Base-by-base conservation (phyloP, 2,797 vertebrate species). In the Myripristis murdjan region DNA sequence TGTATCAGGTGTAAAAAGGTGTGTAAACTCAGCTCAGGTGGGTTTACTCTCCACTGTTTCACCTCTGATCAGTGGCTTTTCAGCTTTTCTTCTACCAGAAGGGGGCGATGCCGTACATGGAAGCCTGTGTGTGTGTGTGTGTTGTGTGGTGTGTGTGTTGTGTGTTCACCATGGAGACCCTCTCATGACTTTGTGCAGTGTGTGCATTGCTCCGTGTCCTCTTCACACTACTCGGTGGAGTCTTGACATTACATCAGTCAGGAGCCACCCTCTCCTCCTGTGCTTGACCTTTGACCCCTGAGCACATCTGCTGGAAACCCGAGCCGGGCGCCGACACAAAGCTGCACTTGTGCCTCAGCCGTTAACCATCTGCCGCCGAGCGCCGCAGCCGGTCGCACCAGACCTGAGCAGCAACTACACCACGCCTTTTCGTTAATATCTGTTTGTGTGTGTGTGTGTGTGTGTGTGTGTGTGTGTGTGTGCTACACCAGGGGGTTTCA, bases 271-370 rank as follows among this genome's bases (percentile, higher is more conserved):
- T 35, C 60, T 23, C 24, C 55, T 31, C 6, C 28, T 28, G 12
- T 24, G 18, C 9, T 35, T 61, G 52, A 82, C 72, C 71, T 64
- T 60, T 66, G 48, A 83, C 77, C 68, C 70, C 61, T 63, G 61
- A 52, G 70, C 69, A 81, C 79, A 81, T 88, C 64, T 83, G 74
- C 59, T 70, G 43, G 85, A 71, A 87, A 84, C 69, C 63, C 68
- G 61, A 84, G 70, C 76, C 49, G 26, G 63, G 14, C 12, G n/a
- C 47, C 24, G 77, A 39, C 59, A 70, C 75, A 87, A 75, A 79
- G 74, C 47, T 28, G 49, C 68, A 56, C 69, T 68, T n/a, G n/a
- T n/a, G n/a, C 66, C 23, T 53, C 58, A 48, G 12, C n/a, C 16
- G n/a, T n/a, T n/a, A n/a, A n/a, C n/a, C n/a, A n/a, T n/a, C n/a